Evolutionary conservation across 2,888 invertebrate genomes (phyloP).

Genomic region (Drosophila helvetica): DNA sequence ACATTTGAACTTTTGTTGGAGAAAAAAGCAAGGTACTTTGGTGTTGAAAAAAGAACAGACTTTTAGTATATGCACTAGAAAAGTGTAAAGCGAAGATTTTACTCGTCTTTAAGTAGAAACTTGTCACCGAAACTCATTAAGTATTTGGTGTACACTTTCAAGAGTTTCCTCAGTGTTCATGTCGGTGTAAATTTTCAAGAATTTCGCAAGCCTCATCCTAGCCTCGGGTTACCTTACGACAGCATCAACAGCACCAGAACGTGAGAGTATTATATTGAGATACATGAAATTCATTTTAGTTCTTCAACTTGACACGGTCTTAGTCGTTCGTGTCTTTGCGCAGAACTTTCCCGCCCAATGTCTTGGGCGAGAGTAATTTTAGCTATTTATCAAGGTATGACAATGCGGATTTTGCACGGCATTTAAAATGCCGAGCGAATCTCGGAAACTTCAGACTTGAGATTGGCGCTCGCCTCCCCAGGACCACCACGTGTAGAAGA

Average conservation of each 20-base stretch:
- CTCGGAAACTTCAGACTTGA: constrained; percentile 59
- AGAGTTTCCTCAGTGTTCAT: background rate
- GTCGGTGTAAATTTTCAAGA: background rate
- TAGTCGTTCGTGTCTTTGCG: constrained; percentile 12
- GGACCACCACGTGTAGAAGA: constrained; percentile 32
- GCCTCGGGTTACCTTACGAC: background rate
- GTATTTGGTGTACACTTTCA: background rate
- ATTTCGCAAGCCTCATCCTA: background rate
- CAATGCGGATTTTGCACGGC: constrained; percentile 66
- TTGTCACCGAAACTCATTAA: background rate
- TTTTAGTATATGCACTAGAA: background rate
- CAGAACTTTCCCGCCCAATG: constrained; percentile 28
- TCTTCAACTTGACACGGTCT: constrained; percentile 30
- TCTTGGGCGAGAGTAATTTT: constrained; percentile 55
- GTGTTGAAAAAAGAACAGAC: constrained; percentile 34
- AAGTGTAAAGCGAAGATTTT: background rate
- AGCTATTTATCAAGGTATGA: constrained; percentile 77
- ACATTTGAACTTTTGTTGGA: constrained; percentile 25
- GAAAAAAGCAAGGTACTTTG: constrained; percentile 4
- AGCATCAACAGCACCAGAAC: constrained; percentile 1
- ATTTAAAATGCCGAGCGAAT: constrained; percentile 59
- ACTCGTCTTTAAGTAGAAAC: background rate
- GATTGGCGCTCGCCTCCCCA: constrained; percentile 16
- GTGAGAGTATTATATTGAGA: constrained; percentile 16
- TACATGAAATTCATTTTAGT: constrained; percentile 36